A percentile compares a stretch with the other conserved stretches of the same genome.
Conservation (phyloP, 1,140 invertebrate genomes). For the Hirudo medicinalis region DNA sequence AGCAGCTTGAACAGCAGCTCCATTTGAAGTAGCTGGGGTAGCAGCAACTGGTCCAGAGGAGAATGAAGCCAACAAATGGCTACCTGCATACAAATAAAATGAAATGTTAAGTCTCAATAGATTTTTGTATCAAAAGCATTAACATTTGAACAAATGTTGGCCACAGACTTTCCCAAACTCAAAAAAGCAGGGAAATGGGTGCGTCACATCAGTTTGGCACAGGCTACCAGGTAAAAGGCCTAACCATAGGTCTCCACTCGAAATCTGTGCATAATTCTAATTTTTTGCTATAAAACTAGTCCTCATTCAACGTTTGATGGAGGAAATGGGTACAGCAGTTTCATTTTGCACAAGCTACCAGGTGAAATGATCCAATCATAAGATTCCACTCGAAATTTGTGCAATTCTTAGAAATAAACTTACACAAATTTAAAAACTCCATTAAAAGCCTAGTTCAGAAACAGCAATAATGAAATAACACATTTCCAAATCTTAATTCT, state of each 20-base stretch:
- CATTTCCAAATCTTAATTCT: too few species aligned
- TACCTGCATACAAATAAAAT: slow-evolving; percentile 1
- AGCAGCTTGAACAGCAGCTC: slow-evolving; percentile 16
- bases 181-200: neutral
- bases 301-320: neutral
- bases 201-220: neutral
- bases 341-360: neutral
- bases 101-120: neutral
- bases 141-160: neutral
- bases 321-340: neutral
- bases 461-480: too few species aligned
- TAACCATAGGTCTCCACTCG: neutral
- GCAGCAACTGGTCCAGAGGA: slow-evolving; percentile 21
- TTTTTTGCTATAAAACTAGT: slow-evolving; percentile 7
- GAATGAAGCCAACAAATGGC: slow-evolving; percentile 23
- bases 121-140: neutral
- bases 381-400: neutral
- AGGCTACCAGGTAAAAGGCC: neutral
- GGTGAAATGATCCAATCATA: neutral
- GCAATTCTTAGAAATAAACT: too few species aligned
- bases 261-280: neutral
- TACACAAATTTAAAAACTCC: too few species aligned
- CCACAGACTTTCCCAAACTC: neutral
- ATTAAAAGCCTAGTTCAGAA: too few species aligned
- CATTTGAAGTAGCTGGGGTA: slow-evolving; percentile 20